These are phyloP conservation scores for Alethe diademata DNA, from an alignment of 2,113 vertebrate species.

Conservation along the genomic window DNA sequence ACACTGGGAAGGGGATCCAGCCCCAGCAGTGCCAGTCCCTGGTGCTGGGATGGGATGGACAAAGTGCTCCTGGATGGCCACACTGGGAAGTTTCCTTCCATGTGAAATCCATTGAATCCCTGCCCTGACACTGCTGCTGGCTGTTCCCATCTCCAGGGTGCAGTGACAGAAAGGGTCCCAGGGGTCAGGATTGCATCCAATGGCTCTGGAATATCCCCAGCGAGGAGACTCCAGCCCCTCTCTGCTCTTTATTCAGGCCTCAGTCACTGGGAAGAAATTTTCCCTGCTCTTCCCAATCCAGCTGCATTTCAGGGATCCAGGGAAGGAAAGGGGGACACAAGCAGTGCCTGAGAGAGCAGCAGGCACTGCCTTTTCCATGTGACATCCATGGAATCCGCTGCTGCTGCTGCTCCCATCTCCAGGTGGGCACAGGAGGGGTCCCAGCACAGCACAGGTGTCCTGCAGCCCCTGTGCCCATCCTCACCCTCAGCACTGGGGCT, in stretches of 20 bases:
- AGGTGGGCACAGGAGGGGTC: neutral
- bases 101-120: neutral
- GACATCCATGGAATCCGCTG: neutral
- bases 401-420: neutral
- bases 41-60: neutral
- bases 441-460: neutral
- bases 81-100: neutral
- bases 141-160: neutral
- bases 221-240: neutral
- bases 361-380: neutral
- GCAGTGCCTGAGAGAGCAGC: neutral
- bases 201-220: neutral
- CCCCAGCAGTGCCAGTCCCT: neutral
- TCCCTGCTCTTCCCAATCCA: neutral
- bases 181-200: neutral
- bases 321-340: neutral
- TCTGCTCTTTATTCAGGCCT: neutral
- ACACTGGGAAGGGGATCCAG: neutral
- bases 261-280: neutral
- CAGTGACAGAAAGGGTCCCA: neutral
- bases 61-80: neutral
- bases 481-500: neutral
- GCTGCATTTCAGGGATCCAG: neutral
- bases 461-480: neutral
- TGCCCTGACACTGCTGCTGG: neutral